Evolutionary conservation across 2,797 vertebrate species (phyloP), one percentile per base, ranked within the genome.

Genomic region (Phalanger gymnotis): DNA sequence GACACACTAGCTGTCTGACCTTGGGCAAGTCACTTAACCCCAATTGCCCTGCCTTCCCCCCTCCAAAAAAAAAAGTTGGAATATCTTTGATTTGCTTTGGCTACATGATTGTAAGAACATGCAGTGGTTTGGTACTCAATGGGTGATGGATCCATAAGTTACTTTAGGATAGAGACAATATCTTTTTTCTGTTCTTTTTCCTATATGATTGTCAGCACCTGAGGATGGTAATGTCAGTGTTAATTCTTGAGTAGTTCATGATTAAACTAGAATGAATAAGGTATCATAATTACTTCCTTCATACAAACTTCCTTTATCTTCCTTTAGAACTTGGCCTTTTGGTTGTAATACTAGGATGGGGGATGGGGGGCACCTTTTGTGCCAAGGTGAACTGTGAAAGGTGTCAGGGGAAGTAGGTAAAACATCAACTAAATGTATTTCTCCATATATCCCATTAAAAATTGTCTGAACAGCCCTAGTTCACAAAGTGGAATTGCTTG

Each of bases 241-340:
- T 93, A 56, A 52, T 61, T 61, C 58, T 31, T 34, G 13, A 55
- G 52, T 93, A 57, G 54, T 95, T 87, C 28, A 87, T 1, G 61
- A 25, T 92, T 96, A 87, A 92, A n/a, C 31, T 92, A 91, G 34
- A 93, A 92, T 73, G n/a, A n/a, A 73, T 73, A 73, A 73, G 34
- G 12, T 66, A 40, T 57, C 56, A 57, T 73, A n/a, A 73, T 73
- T 89, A 0, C 94, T 92, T 10, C 54, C 31, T 30, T 55, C 56
- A 2, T 55, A 22, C 81, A 91, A 0, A 91, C 30, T 54, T 66
- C 92, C 93, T 92, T 22, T 61, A 93, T 53, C 6, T 92, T 93
- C 34, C 58, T 13, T 90, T 10, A 51, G 52, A 93, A 90, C 81
- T 94, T 90, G 31, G 47, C 52, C 57, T 30, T 93, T 93, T 94